Percentiles rank a stretch among this genome's conserved stretches.
These are phyloP conservation scores for Falco concolor DNA, from an alignment of 2,797 vertebrate genomes.

Conservation along the genomic window DNA sequence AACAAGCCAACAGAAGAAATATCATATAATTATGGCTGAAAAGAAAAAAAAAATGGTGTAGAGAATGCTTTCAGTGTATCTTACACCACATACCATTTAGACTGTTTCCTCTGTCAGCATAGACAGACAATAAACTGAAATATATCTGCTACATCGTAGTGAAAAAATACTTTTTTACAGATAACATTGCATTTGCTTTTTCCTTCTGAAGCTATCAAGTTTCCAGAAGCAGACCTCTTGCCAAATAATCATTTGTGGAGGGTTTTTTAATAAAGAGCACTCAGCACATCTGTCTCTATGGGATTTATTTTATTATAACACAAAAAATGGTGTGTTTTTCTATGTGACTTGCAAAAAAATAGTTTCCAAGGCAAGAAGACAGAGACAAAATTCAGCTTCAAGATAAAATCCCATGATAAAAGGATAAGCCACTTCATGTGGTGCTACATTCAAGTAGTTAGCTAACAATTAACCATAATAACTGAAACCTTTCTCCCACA, in stretches of 20 bases:
- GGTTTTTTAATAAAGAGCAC: background rate
- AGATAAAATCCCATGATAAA: background rate
- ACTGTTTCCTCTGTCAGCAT: background rate
- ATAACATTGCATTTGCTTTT: background rate
- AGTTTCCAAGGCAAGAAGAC: background rate
- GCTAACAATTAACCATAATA: background rate
- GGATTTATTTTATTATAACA: background rate
- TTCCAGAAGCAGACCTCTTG: background rate
- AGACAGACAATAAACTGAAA: background rate
- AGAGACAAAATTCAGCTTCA: background rate
- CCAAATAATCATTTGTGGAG: background rate
- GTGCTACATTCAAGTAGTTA: background rate
- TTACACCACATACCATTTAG: background rate
- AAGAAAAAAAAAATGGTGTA: background rate
- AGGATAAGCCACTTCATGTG: background rate
- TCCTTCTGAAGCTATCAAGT: background rate
- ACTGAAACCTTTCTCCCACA: background rate
- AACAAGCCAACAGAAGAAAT: background rate
- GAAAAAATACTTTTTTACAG: background rate
- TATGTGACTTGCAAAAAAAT: background rate
- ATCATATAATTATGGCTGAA: background rate
- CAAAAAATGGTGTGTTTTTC: background rate
- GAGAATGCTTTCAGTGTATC: background rate
- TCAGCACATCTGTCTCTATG: background rate
- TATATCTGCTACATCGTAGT: background rate